Percentiles rank a stretch among this genome's conserved stretches.
Evolutionary conservation across 2,113 vertebrate species (phyloP).

Genomic region (Periophthalmodon schlosseri): DNA sequence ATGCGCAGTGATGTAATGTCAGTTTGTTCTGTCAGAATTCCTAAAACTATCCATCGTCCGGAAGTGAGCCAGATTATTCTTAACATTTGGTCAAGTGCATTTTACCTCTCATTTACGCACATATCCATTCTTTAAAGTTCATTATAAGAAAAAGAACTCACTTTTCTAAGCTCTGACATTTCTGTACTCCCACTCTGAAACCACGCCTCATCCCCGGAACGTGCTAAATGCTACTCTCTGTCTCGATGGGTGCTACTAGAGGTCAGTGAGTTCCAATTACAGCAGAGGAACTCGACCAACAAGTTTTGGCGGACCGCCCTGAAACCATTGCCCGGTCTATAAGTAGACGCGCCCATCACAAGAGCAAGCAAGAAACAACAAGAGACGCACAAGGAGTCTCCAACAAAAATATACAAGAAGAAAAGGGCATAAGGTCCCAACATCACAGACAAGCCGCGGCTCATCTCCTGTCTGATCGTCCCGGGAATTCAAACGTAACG

Average conservation of each 20-base stretch:
- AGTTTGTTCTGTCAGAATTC: background rate
- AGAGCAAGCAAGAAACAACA: background rate
- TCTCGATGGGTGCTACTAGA: constrained; percentile 34
- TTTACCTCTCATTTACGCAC: background rate
- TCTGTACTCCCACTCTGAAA: background rate
- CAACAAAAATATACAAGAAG: background rate
- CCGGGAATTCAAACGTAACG: constrained; percentile 33
- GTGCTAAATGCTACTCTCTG: constrained; percentile 9
- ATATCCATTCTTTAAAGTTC: background rate
- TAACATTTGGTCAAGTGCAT: background rate
- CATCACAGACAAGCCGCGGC: constrained; percentile 19
- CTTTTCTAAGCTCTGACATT: background rate
- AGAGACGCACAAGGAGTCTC: constrained; percentile 1
- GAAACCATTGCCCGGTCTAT: constrained; percentile 10
- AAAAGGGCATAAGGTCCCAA: constrained; percentile 11
- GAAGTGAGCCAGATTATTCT: background rate
- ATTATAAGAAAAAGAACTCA: background rate
- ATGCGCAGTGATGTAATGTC: constrained; percentile 39
- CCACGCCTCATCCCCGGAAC: constrained; percentile 25
- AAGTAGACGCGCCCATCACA: background rate
- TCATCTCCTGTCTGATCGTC: constrained; percentile 47
- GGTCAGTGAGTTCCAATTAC: constrained; percentile 59
- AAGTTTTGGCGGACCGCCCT: constrained; percentile 65
- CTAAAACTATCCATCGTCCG: background rate
- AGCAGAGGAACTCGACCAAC: constrained; percentile 54